Base-by-base conservation (phyloP, 2,797 vertebrate species). In the Lepus oiostolus region DNA sequence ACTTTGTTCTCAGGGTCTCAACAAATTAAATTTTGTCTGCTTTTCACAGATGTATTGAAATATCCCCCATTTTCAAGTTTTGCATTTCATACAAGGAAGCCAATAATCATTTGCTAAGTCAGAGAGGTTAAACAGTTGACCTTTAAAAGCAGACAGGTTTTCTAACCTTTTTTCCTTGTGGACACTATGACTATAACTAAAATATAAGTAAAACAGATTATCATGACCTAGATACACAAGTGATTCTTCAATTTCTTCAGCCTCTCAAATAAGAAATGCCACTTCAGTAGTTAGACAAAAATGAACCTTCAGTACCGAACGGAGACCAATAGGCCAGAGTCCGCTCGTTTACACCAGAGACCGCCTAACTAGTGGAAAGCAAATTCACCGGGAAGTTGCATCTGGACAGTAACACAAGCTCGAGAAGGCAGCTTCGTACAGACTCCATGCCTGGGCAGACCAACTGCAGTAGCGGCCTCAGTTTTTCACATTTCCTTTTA, bases 41-140 rank as follows among this genome's bases (percentile, higher is more conserved):
- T 86, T 92, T 92, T 82, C 71, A 95, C 19, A 92, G 60, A 79
- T 79, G 38, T 32, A 77, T 68, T 93, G 60, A 82, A 70, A 65
- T 81, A 76, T 89, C 32, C 72, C 32, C 70, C 38, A 75, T 26
- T 71, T 58, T 93, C n/a, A 94, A 58, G 70, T 85, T 76, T 30
- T 88, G 22, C 74, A 65, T 76, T 92, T 95, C 32, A 62, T 77
- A 72, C 4, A 38, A 76, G 52, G 42, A 93, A 82, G 86, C 28
- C 22, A 95, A 68, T 80, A 42, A 85, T 91, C 47, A 87, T 62
- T 42, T 62, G 38, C 76, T 91, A 88, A 77, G 42, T 17, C 28
- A 19, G 62, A 93, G 38, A 85, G 6, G 47, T 83, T 72, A 94
- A 85, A 94, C 65, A 77, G 72, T 3, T 42, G 42, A 47, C 42